A percentile compares a stretch with the other conserved stretches of the same genome.
These are phyloP conservation scores for Nycticorax nycticorax DNA, from an alignment of 2,113 vertebrate species.

Conservation along the genomic window DNA sequence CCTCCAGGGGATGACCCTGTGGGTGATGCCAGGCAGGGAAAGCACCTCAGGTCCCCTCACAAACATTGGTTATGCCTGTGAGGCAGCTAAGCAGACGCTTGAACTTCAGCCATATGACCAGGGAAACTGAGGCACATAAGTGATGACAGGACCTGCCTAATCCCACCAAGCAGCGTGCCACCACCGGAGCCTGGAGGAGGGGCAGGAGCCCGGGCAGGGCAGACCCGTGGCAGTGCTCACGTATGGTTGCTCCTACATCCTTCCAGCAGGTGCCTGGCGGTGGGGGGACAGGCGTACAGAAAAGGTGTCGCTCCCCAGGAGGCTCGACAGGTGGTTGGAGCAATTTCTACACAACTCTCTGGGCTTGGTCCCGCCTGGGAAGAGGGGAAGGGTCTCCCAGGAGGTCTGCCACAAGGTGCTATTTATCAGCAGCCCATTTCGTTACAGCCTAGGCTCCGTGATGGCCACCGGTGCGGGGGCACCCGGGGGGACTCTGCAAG, in stretches of 20 bases:
- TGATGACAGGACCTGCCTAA: neutral
- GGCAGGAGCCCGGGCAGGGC: neutral
- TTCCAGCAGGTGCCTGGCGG: neutral
- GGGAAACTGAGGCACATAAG: neutral
- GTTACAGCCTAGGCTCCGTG: fast-evolving
- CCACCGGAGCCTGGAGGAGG: neutral
- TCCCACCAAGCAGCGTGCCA: neutral
- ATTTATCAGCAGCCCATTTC: neutral
- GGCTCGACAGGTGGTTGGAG: neutral
- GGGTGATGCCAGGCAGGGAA: neutral
- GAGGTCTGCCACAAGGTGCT: fast-evolving
- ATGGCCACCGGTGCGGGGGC: neutral
- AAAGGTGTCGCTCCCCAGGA: fast-evolving
- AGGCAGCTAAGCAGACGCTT: neutral
- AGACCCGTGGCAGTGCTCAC: neutral
- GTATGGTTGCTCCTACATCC: fast-evolving
- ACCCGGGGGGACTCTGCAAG: neutral
- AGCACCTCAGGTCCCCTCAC: neutral
- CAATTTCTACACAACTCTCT: neutral
- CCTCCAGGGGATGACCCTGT: neutral
- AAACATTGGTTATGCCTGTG: neutral
- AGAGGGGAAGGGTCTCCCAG: too few species aligned
- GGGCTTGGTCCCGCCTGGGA: neutral
- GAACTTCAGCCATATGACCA: neutral
- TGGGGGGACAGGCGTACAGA: neutral